These are phyloP conservation scores for Chrysomela aeneicollis DNA, from an alignment of 2,888 invertebrate species.

Conservation along the genomic window DNA sequence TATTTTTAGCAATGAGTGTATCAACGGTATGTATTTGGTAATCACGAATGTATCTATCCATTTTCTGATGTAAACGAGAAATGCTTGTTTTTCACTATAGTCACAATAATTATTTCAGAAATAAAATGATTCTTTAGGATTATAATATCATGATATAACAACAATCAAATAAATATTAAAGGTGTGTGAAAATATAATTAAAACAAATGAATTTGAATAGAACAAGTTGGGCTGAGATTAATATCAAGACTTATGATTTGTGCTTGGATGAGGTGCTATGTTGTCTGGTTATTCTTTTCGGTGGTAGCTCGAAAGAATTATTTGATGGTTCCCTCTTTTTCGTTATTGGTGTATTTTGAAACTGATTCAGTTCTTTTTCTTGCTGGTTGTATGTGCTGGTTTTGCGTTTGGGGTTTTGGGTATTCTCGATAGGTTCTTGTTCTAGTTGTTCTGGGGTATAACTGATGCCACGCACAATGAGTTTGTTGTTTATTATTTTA, in stretches of 20 bases:
- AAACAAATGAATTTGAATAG: background rate
- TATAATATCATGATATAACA: too few relatives aligned
- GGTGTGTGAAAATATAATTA: background rate
- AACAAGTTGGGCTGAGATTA: background rate
- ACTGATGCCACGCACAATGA: background rate
- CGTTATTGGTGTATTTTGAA: background rate
- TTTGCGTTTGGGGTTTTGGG: background rate
- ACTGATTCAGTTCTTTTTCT: background rate
- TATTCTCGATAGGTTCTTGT: background rate
- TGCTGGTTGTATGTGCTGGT: background rate
- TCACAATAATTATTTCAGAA: too few relatives aligned
- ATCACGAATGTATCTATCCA: background rate
- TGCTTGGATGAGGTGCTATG: background rate
- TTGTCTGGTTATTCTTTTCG: slow-evolving; percentile 5
- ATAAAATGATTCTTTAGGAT: too few relatives aligned
- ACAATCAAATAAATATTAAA: background rate
- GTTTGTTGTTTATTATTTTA: background rate
- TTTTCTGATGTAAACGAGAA: background rate
- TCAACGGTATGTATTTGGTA: slow-evolving; percentile 2
- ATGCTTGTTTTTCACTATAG: background rate
- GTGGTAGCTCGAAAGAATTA: background rate
- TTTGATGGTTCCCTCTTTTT: background rate
- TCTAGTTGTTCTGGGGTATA: slow-evolving; percentile 1
- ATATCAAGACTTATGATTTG: background rate
- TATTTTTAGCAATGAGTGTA: background rate